Evolutionary conservation across 2,113 vertebrate genomes (phyloP), one percentile per base, ranked within the genome.

Genomic region (Percopsis transmontana): DNA sequence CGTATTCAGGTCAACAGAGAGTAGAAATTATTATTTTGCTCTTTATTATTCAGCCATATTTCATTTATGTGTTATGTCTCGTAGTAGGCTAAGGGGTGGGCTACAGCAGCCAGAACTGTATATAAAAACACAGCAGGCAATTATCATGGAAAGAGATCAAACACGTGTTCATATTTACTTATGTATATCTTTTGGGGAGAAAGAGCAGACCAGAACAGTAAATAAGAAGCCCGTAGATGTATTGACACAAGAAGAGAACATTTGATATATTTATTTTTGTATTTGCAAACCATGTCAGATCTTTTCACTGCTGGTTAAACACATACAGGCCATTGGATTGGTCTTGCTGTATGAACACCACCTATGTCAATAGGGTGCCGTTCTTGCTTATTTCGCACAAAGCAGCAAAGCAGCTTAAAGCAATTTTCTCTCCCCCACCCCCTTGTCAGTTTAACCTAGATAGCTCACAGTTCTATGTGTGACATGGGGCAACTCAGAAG

Each of bases 1-100:
- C 70, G 5, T 58, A 23, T 70, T 54, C 62, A 70, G 19, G 15
- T 33, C 70, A 55, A 50, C 2, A 12, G 19, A 59, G 42, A 41
- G 63, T 53, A 57, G 47, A 57, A 52, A 65, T 59, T 58, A 45
- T 15, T 21, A 24, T 58, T 71, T 47, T 59, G 68, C 86, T 82
- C 52, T 78, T 86, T 80, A 85, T 83, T 76, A 62, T 81, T 55
- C 66, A 80, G 68, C 72, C 76, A 76, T 58, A 74, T 64, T 70
- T 58, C 54, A 70, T 70, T 50, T 60, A 23, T 33, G 45, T 33
- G 27, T 33, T 33, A 33, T 33, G 27, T 33, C 27, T 33, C 27
- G 8, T 7, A 33, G 27, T 7, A 7, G 27, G 27, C 27, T 33
- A 33, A n/a, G n/a, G n/a, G n/a, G n/a, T n/a, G n/a, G n/a, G n/a